phyloP scores from a whole-genome alignment of 2,888 invertebrate species.

The Mimas tiliae region DNA sequence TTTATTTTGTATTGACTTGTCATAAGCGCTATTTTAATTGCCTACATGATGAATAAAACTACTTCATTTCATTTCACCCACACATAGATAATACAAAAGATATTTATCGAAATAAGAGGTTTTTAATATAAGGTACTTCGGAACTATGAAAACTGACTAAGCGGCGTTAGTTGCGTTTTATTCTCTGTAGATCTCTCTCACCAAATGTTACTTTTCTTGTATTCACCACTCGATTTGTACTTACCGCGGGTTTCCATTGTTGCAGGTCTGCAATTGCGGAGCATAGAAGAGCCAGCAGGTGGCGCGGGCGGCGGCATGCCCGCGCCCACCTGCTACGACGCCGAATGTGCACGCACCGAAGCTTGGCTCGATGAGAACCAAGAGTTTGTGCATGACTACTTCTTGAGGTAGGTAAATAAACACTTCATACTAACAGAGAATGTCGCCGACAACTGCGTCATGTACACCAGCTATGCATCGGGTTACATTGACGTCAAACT shows the following conservation, averaged over 20 bases:
- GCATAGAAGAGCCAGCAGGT: slow-evolving; percentile 91
- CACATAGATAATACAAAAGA: too few species aligned
- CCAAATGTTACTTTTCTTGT: too few species aligned
- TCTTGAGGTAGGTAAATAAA: slow-evolving; percentile 88
- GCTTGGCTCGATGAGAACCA: slow-evolving; percentile 98
- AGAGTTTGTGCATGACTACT: slow-evolving; percentile 97
- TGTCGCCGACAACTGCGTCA: background rate
- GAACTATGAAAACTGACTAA: too few species aligned
- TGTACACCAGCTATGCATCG: background rate
- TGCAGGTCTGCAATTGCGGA: slow-evolving; percentile 93
- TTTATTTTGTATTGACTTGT: too few species aligned
- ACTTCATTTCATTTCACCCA: too few species aligned
- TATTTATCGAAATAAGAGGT: too few species aligned
- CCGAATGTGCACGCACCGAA: slow-evolving; percentile 95
- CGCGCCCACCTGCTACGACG: slow-evolving; percentile 89
- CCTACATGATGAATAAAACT: too few species aligned
- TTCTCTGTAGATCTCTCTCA: too few species aligned
- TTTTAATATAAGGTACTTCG: too few species aligned
- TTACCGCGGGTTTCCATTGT: slow-evolving; percentile 58
- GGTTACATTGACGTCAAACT: slow-evolving; percentile 3
- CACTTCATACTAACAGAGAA: background rate
- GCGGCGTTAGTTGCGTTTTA: too few species aligned
- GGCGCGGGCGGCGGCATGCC: slow-evolving; percentile 87
- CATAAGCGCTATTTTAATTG: too few species aligned
- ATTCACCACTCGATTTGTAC: slow-evolving; percentile 31